Base-by-base conservation (phyloP, 2,888 invertebrate genomes). In the Ochropleura leucogaster region DNA sequence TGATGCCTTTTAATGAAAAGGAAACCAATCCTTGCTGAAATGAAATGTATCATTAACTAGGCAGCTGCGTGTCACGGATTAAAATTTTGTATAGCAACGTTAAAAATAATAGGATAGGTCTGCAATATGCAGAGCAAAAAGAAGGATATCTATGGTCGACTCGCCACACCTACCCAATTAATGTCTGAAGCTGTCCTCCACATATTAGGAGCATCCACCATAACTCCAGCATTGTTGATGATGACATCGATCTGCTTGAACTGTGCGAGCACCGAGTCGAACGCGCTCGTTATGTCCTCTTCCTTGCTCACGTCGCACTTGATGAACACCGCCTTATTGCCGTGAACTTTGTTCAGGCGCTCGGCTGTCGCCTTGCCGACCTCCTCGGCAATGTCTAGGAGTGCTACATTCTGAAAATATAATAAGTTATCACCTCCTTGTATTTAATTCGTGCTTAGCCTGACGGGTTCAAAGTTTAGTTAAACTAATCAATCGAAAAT, bases 21-120 rank as follows among this genome's bases (percentile, higher is more conserved):
- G 96, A 95, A 10, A 96, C 95, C 20, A 96, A 82, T 42, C 96
- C 97, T 88, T 94, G 87, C 96, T 96, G 68, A 91, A 74, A 55
- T 46, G 14, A 63, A 57, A n/a, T 47, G 7, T 4, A 12, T 62
- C 1, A 12, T 72, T 73, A 30, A 10, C 3, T 44, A 44, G 16
- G 2, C 42, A 30, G 30, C 30, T 30, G 30, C 30, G 30, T 30
- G 30, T 30, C 30, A 30, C 30, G 30, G 30, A 3, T 30, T 30
- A 30, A n/a, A 55, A 20, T 55, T 4, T 20, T 53, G 10, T 5
- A 57, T 14, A 57, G 6, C 14, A 14, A 57, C 16, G 14, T 30
- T n/a, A 16, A 2, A 68, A 40, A 7, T n/a, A n/a, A n/a, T n/a
- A n/a, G n/a, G n/a, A n/a, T n/a, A n/a, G n/a, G n/a, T n/a, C n/a